A percentile compares a stretch with the other conserved stretches of the same genome.
phyloP scores from a whole-genome alignment of 2,888 invertebrate species.

The Nomada goodeniana region DNA sequence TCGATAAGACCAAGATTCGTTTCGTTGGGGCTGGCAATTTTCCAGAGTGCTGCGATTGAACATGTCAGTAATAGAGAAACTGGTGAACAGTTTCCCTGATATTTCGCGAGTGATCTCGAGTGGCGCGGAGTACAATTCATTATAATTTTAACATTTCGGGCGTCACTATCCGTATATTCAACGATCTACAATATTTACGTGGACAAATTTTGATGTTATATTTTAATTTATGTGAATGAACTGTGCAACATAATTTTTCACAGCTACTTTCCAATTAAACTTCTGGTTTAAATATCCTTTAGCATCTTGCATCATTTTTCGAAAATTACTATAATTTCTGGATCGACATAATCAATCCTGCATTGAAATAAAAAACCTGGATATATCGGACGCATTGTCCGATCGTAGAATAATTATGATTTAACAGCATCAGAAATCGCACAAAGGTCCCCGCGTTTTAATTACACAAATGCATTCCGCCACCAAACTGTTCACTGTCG shows the following conservation, averaged over 20 bases:
- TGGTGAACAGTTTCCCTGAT: constrained; percentile 36
- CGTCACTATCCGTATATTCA: not conserved
- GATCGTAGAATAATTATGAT: too few relatives aligned
- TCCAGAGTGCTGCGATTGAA: constrained; percentile 68
- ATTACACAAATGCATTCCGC: too few relatives aligned
- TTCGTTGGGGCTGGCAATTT: constrained; percentile 59
- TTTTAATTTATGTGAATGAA: not conserved
- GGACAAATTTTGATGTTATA: not conserved
- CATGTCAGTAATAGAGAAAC: constrained; percentile 47
- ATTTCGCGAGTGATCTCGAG: constrained; percentile 10
- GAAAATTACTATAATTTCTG: not conserved
- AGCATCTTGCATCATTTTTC: not conserved
- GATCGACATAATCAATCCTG: not conserved
- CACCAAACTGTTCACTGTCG: too few relatives aligned
- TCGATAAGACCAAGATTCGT: constrained; percentile 61
- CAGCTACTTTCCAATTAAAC: too few relatives aligned
- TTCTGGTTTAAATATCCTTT: too few relatives aligned
- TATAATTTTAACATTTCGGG: constrained; percentile 5
- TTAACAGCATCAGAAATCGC: too few relatives aligned
- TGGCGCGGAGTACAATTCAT: constrained; percentile 1
- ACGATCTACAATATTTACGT: not conserved
- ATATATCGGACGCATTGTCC: too few relatives aligned
- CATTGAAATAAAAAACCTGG: not conserved
- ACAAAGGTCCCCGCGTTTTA: too few relatives aligned
- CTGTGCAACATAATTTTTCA: too few relatives aligned